Conservation (phyloP, 2,888 invertebrate genomes). For the Clanis bilineata region DNA sequence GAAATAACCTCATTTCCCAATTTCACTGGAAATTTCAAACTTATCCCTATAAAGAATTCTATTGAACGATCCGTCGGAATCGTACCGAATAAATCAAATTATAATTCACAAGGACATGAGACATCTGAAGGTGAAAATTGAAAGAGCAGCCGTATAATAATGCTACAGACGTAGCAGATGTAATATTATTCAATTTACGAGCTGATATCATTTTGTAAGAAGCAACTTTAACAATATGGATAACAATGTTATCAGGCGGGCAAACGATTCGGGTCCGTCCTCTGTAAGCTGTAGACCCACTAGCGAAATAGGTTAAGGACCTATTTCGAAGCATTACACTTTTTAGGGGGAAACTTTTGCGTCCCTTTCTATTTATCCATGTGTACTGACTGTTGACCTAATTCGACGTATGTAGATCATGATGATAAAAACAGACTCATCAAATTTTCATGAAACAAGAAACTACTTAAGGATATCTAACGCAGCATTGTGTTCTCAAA, state of each 20-base stretch:
- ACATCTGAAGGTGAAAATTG: constrained; percentile 10
- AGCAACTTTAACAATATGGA: constrained; percentile 27
- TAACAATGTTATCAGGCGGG: constrained; percentile 31
- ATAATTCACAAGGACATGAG: background rate
- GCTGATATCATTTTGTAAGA: constrained; percentile 22
- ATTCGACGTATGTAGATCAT: constrained; percentile 34
- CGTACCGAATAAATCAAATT: constrained; percentile 19
- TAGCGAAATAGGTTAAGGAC: constrained; percentile 40
- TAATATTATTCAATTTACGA: background rate
- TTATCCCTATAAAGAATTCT: constrained; percentile 34
- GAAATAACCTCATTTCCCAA: constrained; percentile 41
- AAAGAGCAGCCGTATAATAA: background rate
- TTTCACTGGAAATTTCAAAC: constrained; percentile 34
- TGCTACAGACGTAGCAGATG: background rate
- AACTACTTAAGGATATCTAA: constrained; percentile 8
- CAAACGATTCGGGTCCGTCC: constrained; percentile 27
- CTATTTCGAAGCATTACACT: constrained; percentile 40
- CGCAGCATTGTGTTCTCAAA: background rate
- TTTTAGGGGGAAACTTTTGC: constrained; percentile 39
- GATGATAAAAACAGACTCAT: constrained; percentile 25
- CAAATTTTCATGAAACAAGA: constrained; percentile 18
- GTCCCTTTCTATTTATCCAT: constrained; percentile 35
- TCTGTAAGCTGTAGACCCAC: constrained; percentile 29
- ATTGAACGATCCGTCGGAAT: constrained; percentile 35
- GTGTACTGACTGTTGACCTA: constrained; percentile 47